A percentile compares a stretch with the other conserved stretches of the same genome.
Evolutionary conservation across 2,888 invertebrate species (phyloP).

Genomic region (Aromia moschata): DNA sequence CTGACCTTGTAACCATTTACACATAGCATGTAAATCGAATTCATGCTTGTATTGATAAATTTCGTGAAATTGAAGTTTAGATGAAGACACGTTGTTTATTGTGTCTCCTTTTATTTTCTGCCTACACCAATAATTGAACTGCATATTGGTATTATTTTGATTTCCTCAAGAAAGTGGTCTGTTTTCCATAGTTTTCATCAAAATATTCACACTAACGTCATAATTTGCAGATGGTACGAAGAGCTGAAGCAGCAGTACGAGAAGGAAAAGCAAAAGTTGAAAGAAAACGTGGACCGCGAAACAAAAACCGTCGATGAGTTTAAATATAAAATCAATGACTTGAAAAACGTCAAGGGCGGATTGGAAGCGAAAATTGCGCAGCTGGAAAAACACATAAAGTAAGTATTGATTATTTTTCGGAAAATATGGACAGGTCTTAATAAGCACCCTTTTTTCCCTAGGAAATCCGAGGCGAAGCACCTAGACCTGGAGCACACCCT

Average conservation of each 20-base stretch:
- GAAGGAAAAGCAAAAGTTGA: conserved; percentile 71
- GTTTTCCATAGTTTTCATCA: no score
- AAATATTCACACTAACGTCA: no score
- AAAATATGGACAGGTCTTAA: background rate
- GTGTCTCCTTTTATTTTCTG: no score
- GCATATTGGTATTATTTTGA: no score
- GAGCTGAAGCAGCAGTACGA: conserved; percentile 79
- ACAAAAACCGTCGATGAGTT: conserved; percentile 62
- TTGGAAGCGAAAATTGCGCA: conserved; percentile 66
- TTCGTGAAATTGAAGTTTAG: no score
- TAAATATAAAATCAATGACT: conserved; percentile 64
- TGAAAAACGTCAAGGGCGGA: conserved; percentile 63
- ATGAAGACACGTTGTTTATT: no score
- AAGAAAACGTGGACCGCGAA: conserved; percentile 65
- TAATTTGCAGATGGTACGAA: conserved; percentile 72
- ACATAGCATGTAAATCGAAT: no score
- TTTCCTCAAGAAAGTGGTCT: no score
- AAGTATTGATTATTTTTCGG: conserved; percentile 30
- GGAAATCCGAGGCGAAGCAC: conserved; percentile 63
- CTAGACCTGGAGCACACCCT: conserved; percentile 63
- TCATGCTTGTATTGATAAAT: no score
- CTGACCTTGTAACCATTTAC: no score
- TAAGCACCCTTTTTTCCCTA: conserved; percentile 43
- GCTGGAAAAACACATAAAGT: conserved; percentile 66
- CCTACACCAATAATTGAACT: no score